These are phyloP conservation scores for Tetragonula clypearis DNA, from an alignment of 1,140 invertebrate genomes.

Conservation along the genomic window DNA sequence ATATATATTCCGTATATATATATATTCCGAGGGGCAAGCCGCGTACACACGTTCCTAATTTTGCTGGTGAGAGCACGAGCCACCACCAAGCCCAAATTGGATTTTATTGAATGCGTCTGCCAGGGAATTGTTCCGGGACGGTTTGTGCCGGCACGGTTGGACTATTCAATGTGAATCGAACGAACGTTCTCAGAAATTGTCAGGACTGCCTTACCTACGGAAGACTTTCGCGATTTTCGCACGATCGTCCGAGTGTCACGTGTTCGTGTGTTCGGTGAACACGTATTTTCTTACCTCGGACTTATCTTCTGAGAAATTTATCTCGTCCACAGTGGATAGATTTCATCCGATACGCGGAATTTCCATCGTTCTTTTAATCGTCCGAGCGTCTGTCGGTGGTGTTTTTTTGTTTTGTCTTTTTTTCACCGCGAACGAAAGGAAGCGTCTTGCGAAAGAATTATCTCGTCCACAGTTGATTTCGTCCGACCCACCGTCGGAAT, in stretches of 20 bases:
- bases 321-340: too few relatives aligned
- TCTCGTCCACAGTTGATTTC: too few relatives aligned
- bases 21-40: slow-evolving; percentile 36
- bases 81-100: slow-evolving; percentile 64
- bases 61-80: slow-evolving; percentile 47
- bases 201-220: neutral
- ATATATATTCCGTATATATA: too few relatives aligned
- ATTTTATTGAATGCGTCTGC: slow-evolving; percentile 68
- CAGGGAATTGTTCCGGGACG: slow-evolving; percentile 29
- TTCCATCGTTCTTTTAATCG: too few relatives aligned
- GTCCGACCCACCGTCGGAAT: too few relatives aligned
- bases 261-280: neutral
- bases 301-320: too few relatives aligned
- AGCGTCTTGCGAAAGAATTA: too few relatives aligned
- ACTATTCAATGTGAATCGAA: slow-evolving; percentile 41
- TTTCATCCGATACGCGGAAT: too few relatives aligned
- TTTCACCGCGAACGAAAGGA: too few relatives aligned
- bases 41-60: slow-evolving; percentile 61
- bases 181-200: slow-evolving; percentile 45
- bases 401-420: too few relatives aligned
- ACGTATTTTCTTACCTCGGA: neutral
- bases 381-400: too few relatives aligned
- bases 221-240: neutral
- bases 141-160: neutral
- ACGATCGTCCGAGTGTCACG: neutral